Base-by-base conservation (phyloP, 2,797 vertebrate genomes). In the Enteromius thamalakanensis region DNA sequence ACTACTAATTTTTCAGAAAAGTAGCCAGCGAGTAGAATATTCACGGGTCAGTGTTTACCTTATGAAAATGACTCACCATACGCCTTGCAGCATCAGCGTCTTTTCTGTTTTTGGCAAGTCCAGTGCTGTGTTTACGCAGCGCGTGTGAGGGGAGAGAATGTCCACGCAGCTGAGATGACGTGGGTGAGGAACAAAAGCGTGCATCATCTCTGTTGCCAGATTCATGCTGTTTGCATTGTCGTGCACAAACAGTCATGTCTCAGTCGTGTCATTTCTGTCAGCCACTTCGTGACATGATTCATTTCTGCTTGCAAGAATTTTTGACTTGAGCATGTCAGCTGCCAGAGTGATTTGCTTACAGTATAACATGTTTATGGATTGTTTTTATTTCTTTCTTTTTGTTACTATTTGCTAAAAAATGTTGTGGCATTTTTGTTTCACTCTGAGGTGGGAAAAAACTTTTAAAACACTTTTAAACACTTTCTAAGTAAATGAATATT, bases 31-130 rank as follows among this genome's bases (percentile, higher is more conserved):
- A 34, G 49, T 37, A 55, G 32, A 68, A 14, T 51, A 53, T 80
- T 80, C 65, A 80, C 9, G 0, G 67, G 82, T 78, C 51, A 83
- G 29, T 83, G 75, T 71, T 83, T 78, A 78, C 68, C 75, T 83
- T 69, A 78, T 64, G 75, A 69, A 45, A 78, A n/a, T 83, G 82
- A 78, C 67, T 83, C 75, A 71, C 75, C 26, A 55, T 77, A 70
- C 40, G 65, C 74, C 81, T 60, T 58, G 51, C 71, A 32, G 81
- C 51, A 60, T 78, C 75, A 45, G 37, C 42, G 15, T 62, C 82
- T 78, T 70, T 60, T 75, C 67, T 78, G 75, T 78, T 83, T 78
- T 76, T 83, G 82, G 82, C 82, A 49, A 49, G 74, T 78, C 67
- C 15, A 62, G 37, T 9, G 14, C 75, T 70, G 40, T 76, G 62